phyloP scores from a whole-genome alignment of 2,888 invertebrate species.

The Gisinianus flammeolus region DNA sequence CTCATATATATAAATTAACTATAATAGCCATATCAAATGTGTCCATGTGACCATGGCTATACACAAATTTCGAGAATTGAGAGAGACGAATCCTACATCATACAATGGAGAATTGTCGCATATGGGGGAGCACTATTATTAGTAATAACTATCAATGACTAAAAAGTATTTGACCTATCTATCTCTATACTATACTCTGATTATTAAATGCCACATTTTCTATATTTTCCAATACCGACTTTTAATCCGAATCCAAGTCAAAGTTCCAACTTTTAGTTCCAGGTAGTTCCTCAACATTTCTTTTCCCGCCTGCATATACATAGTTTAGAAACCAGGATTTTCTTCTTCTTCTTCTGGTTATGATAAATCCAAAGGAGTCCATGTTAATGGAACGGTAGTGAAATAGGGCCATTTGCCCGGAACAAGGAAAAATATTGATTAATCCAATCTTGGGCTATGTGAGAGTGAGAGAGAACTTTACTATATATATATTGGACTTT shows the following conservation, averaged over 20 bases:
- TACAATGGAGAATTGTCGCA: background rate
- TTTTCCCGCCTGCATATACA: background rate
- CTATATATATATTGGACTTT: background rate
- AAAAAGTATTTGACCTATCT: background rate
- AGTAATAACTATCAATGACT: background rate
- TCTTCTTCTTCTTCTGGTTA: background rate
- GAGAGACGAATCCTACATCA: background rate
- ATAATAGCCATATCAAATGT: background rate
- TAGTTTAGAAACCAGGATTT: background rate
- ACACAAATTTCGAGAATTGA: background rate
- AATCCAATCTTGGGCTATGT: slow-evolving; percentile 1
- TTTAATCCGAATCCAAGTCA: no score
- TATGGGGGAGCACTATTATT: background rate
- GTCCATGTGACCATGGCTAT: background rate
- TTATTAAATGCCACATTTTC: background rate
- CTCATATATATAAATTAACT: background rate
- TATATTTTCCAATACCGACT: no score
- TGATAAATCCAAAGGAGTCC: background rate
- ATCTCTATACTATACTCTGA: no score
- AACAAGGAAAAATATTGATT: slow-evolving; percentile 23
- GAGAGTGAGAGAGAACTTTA: background rate
- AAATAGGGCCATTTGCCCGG: slow-evolving; percentile 23
- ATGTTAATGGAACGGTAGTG: background rate
- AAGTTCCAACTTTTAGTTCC: no score
- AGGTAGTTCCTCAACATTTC: no score